phyloP scores from a whole-genome alignment of 2,797 vertebrate genomes.

The Bradypus variegatus region DNA sequence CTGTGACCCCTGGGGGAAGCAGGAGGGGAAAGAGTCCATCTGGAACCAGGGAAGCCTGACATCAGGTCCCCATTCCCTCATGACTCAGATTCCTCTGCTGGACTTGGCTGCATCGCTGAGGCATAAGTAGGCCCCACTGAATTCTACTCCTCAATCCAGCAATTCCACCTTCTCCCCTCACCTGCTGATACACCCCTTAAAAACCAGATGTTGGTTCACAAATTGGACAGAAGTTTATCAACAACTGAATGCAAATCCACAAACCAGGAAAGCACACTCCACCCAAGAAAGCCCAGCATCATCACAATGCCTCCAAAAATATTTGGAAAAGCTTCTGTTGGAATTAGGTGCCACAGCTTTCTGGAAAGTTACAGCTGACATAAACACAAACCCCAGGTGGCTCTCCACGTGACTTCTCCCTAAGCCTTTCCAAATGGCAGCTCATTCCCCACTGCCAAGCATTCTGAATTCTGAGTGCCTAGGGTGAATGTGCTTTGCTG shows the following conservation, averaged over 20 bases:
- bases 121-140: not conserved
- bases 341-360: constrained; percentile 50
- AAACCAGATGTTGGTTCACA: constrained; percentile 19
- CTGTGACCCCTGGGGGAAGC: no score
- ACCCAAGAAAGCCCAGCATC: constrained; percentile 32
- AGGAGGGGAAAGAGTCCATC: not conserved
- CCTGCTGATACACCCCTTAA: not conserved
- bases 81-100: not conserved
- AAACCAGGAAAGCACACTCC: constrained; percentile 43
- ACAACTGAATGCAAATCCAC: constrained; percentile 23
- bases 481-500: not conserved
- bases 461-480: constrained; percentile 32
- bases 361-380: constrained; percentile 59
- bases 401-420: constrained; percentile 13
- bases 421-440: constrained; percentile 49
- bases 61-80: not conserved
- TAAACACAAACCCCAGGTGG: constrained; percentile 49
- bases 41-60: not conserved
- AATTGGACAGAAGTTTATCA: constrained; percentile 13
- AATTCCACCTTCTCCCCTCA: not conserved
- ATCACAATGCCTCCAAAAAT: constrained; percentile 52
- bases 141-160: not conserved
- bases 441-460: constrained; percentile 43
- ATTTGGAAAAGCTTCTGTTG: constrained; percentile 43
- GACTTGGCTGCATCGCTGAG: not conserved